Percentiles rank a stretch among this genome's conserved stretches.
Evolutionary conservation across 2,888 invertebrate genomes (phyloP).

Genomic region (Drosophila trichaetosa): DNA sequence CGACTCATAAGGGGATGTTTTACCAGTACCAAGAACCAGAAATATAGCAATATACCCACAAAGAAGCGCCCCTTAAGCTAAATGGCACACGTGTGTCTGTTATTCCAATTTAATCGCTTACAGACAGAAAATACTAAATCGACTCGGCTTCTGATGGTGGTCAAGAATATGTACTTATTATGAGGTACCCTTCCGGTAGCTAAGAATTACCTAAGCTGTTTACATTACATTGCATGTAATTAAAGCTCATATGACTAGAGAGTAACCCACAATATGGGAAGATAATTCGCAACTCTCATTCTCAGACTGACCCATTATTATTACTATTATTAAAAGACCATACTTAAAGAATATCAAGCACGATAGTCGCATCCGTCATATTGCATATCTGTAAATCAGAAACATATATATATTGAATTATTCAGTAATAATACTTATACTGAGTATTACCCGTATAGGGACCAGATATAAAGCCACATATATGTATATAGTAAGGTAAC

Average conservation of each 20-base stretch:
- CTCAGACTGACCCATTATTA: no score
- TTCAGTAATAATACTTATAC: neutral
- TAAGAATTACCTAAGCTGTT: constrained; percentile 55
- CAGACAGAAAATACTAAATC: no score
- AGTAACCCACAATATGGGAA: constrained; percentile 66
- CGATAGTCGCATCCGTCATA: neutral
- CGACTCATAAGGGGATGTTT: neutral
- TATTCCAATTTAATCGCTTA: no score
- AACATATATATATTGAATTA: neutral
- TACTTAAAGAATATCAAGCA: no score
- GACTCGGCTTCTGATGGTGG: no score
- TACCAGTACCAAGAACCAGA: neutral
- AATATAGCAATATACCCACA: neutral
- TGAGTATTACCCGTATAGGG: constrained; percentile 94
- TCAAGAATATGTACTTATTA: no score
- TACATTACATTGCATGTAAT: constrained; percentile 60
- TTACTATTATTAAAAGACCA: no score
- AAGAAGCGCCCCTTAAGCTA: neutral
- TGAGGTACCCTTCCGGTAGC: no score
- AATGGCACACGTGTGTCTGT: no score
- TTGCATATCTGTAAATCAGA: constrained; percentile 50
- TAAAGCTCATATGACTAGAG: constrained; percentile 63
- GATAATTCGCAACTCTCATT: constrained; percentile 48
- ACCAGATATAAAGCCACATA: constrained; percentile 90
- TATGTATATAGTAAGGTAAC: constrained; percentile 56